These are phyloP conservation scores for Lateolabrax maculatus DNA, from an alignment of 2,797 vertebrate species.

Conservation along the genomic window DNA sequence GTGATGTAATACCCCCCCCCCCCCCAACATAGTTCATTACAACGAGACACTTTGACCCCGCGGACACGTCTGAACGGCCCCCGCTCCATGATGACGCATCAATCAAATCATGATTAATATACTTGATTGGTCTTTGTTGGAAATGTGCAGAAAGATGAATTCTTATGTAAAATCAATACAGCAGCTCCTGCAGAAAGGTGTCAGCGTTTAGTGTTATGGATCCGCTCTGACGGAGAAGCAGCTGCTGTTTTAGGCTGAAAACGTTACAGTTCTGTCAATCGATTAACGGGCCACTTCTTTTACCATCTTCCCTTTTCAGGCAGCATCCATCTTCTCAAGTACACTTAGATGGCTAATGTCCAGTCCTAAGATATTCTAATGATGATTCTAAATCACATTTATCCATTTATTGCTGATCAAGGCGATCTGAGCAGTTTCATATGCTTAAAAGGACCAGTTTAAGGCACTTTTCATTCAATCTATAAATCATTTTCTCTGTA, in stretches of 20 bases:
- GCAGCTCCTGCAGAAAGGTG: conserved; percentile 70
- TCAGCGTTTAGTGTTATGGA: conserved; percentile 78
- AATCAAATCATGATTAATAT: conserved; percentile 72
- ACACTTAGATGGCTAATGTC: conserved; percentile 51
- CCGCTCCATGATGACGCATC: conserved; percentile 70
- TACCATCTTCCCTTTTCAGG: conserved; percentile 51
- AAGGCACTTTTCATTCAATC: not conserved
- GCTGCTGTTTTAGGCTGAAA: conserved; percentile 69
- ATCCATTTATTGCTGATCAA: conserved; percentile 61
- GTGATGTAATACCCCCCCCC: conserved; percentile 55
- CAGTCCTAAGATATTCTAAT: conserved; percentile 59
- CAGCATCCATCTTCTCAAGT: conserved; percentile 72
- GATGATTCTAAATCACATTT: conserved; percentile 53
- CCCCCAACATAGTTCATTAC: conserved; percentile 73
- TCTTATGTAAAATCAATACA: conserved; percentile 83
- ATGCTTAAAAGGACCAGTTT: conserved; percentile 12
- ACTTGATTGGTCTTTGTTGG: conserved; percentile 73
- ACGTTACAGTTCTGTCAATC: conserved; percentile 72
- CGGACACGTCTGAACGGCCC: conserved; percentile 37
- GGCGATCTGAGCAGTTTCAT: conserved; percentile 26
- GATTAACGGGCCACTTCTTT: conserved; percentile 72
- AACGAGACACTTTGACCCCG: conserved; percentile 58
- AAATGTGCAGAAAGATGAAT: conserved; percentile 81
- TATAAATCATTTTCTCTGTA: not conserved
- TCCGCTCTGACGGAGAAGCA: conserved; percentile 70